These are phyloP conservation scores for Hydropotes inermis DNA, from an alignment of 2,113 vertebrate species.

Conservation along the genomic window DNA sequence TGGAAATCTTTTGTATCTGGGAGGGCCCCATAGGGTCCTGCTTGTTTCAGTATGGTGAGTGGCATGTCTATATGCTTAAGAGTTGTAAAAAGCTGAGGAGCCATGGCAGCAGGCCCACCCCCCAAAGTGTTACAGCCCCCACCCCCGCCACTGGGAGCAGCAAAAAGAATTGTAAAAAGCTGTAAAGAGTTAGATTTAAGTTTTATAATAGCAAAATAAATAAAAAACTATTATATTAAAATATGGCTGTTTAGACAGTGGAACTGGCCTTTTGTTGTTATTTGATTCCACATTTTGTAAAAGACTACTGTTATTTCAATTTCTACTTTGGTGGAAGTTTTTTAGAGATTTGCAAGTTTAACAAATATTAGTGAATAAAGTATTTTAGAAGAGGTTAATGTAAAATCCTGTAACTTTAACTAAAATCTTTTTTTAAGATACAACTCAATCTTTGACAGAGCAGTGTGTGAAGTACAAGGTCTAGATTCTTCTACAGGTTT, in stretches of 20 bases:
- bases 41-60: background rate
- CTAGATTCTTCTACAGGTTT: background rate
- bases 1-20: background rate
- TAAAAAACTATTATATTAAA: background rate
- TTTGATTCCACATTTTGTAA: background rate
- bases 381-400: background rate
- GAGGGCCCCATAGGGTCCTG: background rate
- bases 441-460: background rate
- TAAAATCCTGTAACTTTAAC: conserved; percentile 20
- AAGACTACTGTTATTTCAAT: background rate
- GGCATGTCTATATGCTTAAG: background rate
- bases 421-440: background rate
- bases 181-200: background rate
- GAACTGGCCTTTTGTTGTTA: background rate
- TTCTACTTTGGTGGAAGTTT: background rate
- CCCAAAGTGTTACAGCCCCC: accelerated
- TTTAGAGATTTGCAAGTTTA: background rate
- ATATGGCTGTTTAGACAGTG: background rate
- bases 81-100: background rate
- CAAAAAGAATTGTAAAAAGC: background rate
- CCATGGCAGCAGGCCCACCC: background rate
- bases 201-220: conserved; percentile 11
- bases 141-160: accelerated
- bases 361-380: background rate
- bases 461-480: background rate